Evolutionary conservation across 2,113 vertebrate genomes (phyloP), one percentile per base, ranked within the genome.

Genomic region (Dasyornis broadbenti): DNA sequence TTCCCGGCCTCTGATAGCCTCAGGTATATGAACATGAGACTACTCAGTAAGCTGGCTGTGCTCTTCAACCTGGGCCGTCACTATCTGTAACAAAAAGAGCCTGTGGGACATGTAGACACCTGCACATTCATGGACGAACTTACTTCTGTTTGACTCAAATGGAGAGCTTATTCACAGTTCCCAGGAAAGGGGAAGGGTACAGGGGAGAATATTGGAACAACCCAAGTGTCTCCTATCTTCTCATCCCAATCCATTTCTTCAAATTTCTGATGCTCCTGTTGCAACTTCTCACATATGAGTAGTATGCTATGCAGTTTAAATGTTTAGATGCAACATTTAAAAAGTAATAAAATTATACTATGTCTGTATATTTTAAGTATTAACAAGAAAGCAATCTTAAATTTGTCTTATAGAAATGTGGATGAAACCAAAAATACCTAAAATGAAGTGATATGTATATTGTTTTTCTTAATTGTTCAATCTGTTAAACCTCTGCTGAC

Each of bases 91-190:
- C 1, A 49, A 52, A 40, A 69, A 47, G 22, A 44, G 2, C 3
- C 39, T 49, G 4, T 21, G 6, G 0, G 0, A 39, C 4, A 28
- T 15, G 8, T 28, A 54, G 15, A 52, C 17, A 40, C 2, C 21
- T 40, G 13, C 9, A 31, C 28, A 45, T 47, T 7, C 4, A 33
- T 17, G 11, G 31, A 44, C 6, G 52, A 47, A 56, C 3, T 39
- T 44, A 27, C 5, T 30, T 59, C 21, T 59, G 1, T 24, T 49
- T 66, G 16, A 69, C 18, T 44, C 35, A 52, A 13, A 75, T 3
- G 2, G 2, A 45, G 14, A 37, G 11, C 6, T 57, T 66, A 52
- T 49, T 44, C 30, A 33, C 20, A 45, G 13, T 9, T 12, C 3
- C 33, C 16, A 45, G n/a, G 23, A 59, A 68, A 68, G 0, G 6